Evolutionary conservation across 2,797 vertebrate genomes (phyloP).

Genomic region (Hydrophis major): DNA sequence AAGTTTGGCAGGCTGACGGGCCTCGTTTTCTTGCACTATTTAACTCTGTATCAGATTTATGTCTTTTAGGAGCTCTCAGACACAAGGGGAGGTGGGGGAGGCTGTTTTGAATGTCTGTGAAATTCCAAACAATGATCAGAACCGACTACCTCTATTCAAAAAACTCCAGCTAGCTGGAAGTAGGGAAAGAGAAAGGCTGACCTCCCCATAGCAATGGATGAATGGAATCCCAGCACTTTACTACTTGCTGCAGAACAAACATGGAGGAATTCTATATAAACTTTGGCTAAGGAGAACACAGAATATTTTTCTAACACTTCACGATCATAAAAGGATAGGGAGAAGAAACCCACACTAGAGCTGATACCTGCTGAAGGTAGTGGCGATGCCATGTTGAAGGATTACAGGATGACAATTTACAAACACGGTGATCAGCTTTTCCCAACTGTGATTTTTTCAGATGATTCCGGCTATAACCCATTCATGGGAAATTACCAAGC

Average conservation of each 20-base stretch:
- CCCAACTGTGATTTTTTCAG: neutral
- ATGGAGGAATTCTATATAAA: slow-evolving; percentile 18
- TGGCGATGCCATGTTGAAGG: neutral
- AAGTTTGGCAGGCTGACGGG: slow-evolving; percentile 22
- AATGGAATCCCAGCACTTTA: slow-evolving; percentile 6
- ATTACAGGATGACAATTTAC: neutral
- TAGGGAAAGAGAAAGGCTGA: neutral
- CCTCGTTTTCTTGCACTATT: slow-evolving; percentile 23
- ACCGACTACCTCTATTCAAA: slow-evolving; percentile 11
- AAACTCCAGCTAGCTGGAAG: slow-evolving; percentile 21
- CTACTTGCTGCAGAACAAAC: slow-evolving; percentile 32
- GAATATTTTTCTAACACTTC: neutral
- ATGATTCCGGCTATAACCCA: neutral
- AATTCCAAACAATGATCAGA: slow-evolving; percentile 41
- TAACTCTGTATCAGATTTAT: slow-evolving; percentile 33
- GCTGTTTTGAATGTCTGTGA: slow-evolving; percentile 40
- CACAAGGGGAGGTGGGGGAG: slow-evolving; percentile 22
- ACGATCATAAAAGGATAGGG: neutral
- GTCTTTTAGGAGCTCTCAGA: slow-evolving; percentile 7
- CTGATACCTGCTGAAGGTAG: neutral
- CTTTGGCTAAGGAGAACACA: neutral
- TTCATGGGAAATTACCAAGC: neutral
- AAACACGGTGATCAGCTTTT: neutral
- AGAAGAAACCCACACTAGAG: neutral
- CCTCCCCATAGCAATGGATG: neutral